Evolutionary conservation across 2,888 invertebrate genomes (phyloP).

Genomic region (Girardia tigrina): DNA sequence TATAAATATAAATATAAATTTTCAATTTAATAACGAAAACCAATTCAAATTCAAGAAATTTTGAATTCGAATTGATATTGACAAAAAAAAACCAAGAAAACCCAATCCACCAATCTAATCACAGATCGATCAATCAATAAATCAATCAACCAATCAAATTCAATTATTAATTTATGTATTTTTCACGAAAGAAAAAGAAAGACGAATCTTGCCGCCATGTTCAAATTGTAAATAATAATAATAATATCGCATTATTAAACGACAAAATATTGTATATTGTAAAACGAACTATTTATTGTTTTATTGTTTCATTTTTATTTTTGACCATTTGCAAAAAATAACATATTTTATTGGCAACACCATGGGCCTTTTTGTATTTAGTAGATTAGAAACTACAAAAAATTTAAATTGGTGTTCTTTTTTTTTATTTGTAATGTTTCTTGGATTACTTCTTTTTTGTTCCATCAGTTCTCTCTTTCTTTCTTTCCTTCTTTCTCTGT

Average conservation of each 20-base stretch:
- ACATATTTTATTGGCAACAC: constrained; percentile 23
- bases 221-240: constrained; percentile 16
- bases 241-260: neutral
- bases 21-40: too few species aligned
- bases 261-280: neutral
- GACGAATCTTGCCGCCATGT: too few species aligned
- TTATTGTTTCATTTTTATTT: constrained; percentile 5
- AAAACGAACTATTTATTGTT: neutral
- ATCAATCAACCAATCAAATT: neutral
- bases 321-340: neutral
- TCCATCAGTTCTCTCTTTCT: too few species aligned
- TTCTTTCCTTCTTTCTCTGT: too few species aligned
- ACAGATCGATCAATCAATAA: neutral
- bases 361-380: neutral
- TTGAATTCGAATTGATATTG: neutral
- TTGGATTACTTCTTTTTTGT: too few species aligned
- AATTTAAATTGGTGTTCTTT: constrained; percentile 1
- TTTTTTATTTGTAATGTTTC: too few species aligned
- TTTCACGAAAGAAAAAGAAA: too few species aligned
- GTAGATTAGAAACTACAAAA: constrained; percentile 15
- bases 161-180: neutral
- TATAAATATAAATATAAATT: too few species aligned
- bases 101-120: neutral
- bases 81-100: neutral
- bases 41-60: neutral